These are phyloP conservation scores for Oreohelix idahoensis DNA, from an alignment of 1,140 invertebrate species.

Conservation along the genomic window DNA sequence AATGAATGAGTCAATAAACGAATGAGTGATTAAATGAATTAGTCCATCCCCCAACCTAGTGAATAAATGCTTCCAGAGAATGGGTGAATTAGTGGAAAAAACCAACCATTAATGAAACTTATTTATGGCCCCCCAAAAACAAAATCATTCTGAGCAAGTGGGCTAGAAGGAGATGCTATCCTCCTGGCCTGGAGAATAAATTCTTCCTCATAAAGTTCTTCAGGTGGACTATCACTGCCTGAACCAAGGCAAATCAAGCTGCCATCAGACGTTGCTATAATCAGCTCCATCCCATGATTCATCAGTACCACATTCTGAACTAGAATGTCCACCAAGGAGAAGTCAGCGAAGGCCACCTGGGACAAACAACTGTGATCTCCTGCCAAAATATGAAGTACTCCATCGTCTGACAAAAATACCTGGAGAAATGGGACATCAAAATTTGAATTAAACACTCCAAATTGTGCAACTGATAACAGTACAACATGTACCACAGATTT, in stretches of 20 bases:
- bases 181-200: constrained; percentile 31
- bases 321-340: constrained; percentile 65
- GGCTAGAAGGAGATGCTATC: constrained; percentile 47
- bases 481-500: no score
- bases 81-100: no score
- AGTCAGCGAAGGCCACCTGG: constrained; percentile 62
- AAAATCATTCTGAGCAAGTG: constrained; percentile 61
- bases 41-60: no score
- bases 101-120: no score
- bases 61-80: no score
- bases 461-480: no score
- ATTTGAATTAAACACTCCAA: no score
- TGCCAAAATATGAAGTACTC: constrained; percentile 62
- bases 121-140: no score
- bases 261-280: constrained; percentile 68
- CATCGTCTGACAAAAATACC: constrained; percentile 65
- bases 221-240: constrained; percentile 41
- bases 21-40: no score
- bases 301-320: constrained; percentile 59
- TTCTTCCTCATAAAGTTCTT: constrained; percentile 48
- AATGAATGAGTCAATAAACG: no score
- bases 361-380: constrained; percentile 58
- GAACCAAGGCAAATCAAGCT: constrained; percentile 64
- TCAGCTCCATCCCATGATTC: constrained; percentile 60
- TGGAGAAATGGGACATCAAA: constrained; percentile 48